Evolutionary conservation across 2,113 vertebrate genomes (phyloP).

Genomic region (Sphaerodactylus townsendi): DNA sequence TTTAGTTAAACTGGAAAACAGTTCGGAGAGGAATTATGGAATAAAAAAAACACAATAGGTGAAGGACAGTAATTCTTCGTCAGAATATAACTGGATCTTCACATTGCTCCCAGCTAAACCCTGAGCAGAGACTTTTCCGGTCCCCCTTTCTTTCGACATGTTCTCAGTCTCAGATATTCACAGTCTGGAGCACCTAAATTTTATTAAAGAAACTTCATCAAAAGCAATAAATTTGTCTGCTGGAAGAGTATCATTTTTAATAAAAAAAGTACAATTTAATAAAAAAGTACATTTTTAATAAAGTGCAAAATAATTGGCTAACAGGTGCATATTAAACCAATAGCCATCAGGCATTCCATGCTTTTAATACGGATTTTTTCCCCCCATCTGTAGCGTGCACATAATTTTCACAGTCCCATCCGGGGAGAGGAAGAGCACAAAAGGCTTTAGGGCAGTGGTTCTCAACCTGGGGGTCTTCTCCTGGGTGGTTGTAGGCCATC

Average conservation of each 20-base stretch:
- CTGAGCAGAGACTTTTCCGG: not conserved
- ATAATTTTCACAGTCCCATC: no score
- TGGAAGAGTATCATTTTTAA: constrained; percentile 26
- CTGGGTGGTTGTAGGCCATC: no score
- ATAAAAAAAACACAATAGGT: no score
- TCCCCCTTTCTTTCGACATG: not conserved
- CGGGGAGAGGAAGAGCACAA: no score
- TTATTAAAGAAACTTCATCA: constrained; percentile 49
- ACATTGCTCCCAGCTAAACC: no score
- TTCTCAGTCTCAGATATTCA: not conserved
- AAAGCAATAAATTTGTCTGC: constrained; percentile 25
- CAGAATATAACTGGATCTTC: no score
- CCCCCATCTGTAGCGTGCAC: not conserved
- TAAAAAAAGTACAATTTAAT: no score
- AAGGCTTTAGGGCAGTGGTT: no score
- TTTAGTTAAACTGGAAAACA: no score
- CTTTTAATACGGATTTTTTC: constrained; percentile 33
- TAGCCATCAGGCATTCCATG: constrained; percentile 13
- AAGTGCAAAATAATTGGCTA: constrained; percentile 30
- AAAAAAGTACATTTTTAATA: constrained; percentile 33
- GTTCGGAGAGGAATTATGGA: no score
- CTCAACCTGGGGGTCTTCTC: no score
- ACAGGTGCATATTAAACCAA: not conserved
- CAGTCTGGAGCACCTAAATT: constrained; percentile 26
- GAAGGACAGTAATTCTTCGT: no score